Evolutionary conservation across 1,140 invertebrate genomes (phyloP).

Genomic region (Procambarus virginalis): DNA sequence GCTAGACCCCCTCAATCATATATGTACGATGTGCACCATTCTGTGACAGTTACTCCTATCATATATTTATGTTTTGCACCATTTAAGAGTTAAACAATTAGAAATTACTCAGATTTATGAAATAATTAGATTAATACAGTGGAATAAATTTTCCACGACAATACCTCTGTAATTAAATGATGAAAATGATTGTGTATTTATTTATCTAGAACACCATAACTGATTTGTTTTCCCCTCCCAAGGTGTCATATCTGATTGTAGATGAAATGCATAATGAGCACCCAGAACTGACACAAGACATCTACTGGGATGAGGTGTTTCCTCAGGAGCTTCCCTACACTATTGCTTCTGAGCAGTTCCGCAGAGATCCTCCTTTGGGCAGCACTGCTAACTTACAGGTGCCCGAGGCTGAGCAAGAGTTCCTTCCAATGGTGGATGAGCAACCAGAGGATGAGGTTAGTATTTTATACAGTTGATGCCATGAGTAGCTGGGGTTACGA

Average conservation of each 20-base stretch:
- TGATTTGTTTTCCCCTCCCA: not conserved
- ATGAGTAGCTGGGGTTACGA: too few relatives aligned
- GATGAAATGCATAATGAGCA: slow-evolving; percentile 95
- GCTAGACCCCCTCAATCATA: too few relatives aligned
- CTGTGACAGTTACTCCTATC: too few relatives aligned
- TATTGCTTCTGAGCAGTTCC: slow-evolving; percentile 83
- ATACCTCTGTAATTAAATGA: too few relatives aligned
- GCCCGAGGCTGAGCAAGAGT: slow-evolving; percentile 53
- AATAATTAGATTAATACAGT: too few relatives aligned
- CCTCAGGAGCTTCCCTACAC: slow-evolving; percentile 90
- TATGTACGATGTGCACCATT: too few relatives aligned
- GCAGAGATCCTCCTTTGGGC: slow-evolving; percentile 86
- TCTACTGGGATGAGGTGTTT: slow-evolving; percentile 92
- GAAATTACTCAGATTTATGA: too few relatives aligned
- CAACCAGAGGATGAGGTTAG: slow-evolving; percentile 46
- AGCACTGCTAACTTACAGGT: slow-evolving; percentile 87
- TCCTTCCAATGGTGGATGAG: slow-evolving; percentile 50
- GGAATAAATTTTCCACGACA: too few relatives aligned
- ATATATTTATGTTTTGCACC: too few relatives aligned
- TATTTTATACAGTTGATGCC: not conserved
- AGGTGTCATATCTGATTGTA: slow-evolving; percentile 92
- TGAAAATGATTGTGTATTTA: too few relatives aligned
- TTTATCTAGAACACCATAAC: too few relatives aligned
- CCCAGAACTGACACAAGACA: slow-evolving; percentile 88
- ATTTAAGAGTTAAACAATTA: too few relatives aligned